These are phyloP conservation scores for Aspidiotus destructor DNA, from an alignment of 2,888 invertebrate genomes.

Conservation along the genomic window DNA sequence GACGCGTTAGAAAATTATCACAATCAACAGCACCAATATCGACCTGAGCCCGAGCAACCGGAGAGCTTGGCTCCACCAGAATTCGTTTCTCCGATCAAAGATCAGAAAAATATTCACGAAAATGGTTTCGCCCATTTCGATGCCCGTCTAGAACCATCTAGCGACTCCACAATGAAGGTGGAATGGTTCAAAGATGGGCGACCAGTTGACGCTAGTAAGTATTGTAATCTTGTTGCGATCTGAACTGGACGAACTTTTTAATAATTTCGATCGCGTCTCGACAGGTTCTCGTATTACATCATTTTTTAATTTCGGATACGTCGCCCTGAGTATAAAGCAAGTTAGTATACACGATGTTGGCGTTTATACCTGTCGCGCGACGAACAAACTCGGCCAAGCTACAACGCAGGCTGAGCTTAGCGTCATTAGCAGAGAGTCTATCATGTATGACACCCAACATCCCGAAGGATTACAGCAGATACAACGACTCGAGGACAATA, in stretches of 20 bases:
- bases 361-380: constrained; percentile 77
- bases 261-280: too few species aligned
- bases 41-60: constrained; percentile 67
- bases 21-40: constrained; percentile 60
- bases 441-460: constrained; percentile 81
- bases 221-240: background rate
- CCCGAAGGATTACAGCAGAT: constrained; percentile 86
- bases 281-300: constrained; percentile 74
- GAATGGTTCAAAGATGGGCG: constrained; percentile 90
- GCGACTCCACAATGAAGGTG: constrained; percentile 77
- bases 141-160: constrained; percentile 85
- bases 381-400: constrained; percentile 77
- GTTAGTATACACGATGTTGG: constrained; percentile 85
- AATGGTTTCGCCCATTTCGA: constrained; percentile 93
- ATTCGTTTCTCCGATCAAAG: constrained; percentile 81
- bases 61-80: constrained; percentile 72
- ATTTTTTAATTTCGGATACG: constrained; percentile 83
- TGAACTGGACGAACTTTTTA: background rate
- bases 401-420: constrained; percentile 69
- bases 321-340: constrained; percentile 84
- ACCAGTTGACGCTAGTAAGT: constrained; percentile 73
- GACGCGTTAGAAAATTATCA: constrained; percentile 78
- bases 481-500: constrained; percentile 70
- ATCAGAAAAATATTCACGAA: constrained; percentile 76
- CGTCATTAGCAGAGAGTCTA: constrained; percentile 74